Conservation (phyloP, 2,888 invertebrate genomes). For the Pristionchus exspectatus region DNA sequence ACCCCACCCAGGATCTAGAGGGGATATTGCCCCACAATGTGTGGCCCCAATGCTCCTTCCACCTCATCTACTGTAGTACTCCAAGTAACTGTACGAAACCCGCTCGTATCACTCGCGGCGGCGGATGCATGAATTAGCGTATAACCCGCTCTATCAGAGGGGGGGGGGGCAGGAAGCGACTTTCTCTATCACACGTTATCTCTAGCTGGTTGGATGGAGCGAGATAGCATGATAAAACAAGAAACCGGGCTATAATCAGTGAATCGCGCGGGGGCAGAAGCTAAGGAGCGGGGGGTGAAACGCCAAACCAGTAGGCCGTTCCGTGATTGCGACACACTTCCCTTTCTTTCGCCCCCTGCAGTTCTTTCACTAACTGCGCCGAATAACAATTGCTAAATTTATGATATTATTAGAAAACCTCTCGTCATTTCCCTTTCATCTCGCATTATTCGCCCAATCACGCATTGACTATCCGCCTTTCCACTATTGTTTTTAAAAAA, state of each 20-base stretch:
- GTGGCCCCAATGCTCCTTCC: background rate
- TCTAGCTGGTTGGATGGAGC: background rate
- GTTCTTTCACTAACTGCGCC: background rate
- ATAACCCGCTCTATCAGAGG: slow-evolving; percentile 43
- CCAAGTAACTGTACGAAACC: background rate
- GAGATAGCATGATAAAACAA: no score
- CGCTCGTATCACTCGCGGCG: background rate
- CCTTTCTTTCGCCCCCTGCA: background rate
- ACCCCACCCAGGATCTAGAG: no score
- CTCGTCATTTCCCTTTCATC: background rate
- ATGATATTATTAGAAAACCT: background rate
- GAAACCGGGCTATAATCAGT: background rate
- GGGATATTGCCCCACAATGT: background rate
- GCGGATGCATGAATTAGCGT: background rate
- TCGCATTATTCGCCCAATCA: background rate
- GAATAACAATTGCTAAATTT: background rate
- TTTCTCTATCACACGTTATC: background rate
- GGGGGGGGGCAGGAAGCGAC: no score
- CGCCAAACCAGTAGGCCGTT: background rate
- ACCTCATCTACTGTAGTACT: background rate
- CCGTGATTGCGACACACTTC: background rate
- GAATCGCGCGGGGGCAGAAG: no score
- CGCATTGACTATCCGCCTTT: no score
- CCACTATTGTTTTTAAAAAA: no score
- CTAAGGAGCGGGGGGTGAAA: no score